Evolutionary conservation across 1,140 invertebrate species (phyloP).

Genomic region (Chelonus insularis): DNA sequence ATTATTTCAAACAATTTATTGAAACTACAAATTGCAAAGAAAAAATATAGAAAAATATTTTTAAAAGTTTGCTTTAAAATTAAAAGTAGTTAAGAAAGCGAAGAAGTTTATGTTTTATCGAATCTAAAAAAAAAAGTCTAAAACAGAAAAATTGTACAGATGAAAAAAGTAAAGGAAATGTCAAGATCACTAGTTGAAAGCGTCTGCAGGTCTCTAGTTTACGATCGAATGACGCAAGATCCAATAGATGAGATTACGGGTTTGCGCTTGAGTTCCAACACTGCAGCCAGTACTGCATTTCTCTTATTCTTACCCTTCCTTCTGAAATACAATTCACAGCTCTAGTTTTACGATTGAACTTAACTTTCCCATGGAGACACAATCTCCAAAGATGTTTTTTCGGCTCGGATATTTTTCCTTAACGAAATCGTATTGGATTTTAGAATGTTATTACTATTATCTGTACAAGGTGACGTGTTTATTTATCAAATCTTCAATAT

Average conservation of each 20-base stretch:
- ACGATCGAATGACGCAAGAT: conserved; percentile 12
- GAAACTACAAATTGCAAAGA: no score
- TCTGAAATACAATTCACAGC: conserved; percentile 19
- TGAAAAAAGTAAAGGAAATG: neutral
- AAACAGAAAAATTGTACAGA: neutral
- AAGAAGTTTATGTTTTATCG: no score
- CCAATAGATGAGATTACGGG: conserved; percentile 18
- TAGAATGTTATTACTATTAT: neutral
- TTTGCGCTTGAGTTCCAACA: conserved; percentile 13
- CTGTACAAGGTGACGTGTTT: neutral
- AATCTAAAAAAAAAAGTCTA: neutral
- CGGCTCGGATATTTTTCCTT: neutral
- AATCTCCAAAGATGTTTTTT: no score
- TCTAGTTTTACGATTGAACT: conserved; percentile 18
- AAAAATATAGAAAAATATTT: no score
- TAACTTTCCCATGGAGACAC: neutral
- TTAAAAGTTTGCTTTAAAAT: no score
- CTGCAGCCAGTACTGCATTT: neutral
- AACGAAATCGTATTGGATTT: neutral
- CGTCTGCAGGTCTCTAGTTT: conserved; percentile 2
- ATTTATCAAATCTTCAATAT: neutral
- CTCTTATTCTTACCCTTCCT: neutral
- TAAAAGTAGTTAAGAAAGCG: no score
- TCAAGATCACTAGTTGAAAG: neutral
- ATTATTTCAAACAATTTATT: no score